These are phyloP conservation scores for Syrista parreyssii DNA, from an alignment of 2,888 invertebrate genomes.

Conservation along the genomic window DNA sequence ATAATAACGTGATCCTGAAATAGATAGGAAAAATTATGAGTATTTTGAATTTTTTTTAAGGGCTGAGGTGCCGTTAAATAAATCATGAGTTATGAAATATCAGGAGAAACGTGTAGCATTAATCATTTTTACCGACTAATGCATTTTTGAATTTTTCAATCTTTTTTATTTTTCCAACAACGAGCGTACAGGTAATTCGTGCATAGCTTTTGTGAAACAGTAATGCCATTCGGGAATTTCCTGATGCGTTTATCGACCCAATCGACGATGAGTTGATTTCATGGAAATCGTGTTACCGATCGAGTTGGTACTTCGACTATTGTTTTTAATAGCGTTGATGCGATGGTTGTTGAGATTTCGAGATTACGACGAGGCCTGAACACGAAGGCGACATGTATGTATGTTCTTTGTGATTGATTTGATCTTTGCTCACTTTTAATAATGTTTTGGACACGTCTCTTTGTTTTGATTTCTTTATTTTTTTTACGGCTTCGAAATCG, in stretches of 20 bases:
- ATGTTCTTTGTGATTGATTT: background rate
- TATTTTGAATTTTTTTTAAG: background rate
- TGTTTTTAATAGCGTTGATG: background rate
- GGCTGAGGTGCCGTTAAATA: background rate
- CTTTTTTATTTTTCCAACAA: background rate
- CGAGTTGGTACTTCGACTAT: background rate
- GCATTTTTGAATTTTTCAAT: background rate
- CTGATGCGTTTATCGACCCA: background rate
- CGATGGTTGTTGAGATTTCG: background rate
- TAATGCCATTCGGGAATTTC: background rate
- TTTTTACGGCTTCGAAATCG: background rate
- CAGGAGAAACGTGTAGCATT: background rate
- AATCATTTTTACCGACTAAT: background rate
- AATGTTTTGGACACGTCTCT: background rate
- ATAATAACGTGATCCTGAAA: constrained; percentile 9
- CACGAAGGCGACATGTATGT: background rate
- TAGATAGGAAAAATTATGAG: background rate
- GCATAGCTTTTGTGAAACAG: background rate
- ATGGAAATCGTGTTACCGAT: background rate
- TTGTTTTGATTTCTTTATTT: background rate
- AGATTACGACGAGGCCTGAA: background rate
- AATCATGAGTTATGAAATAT: background rate
- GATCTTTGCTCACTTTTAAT: background rate
- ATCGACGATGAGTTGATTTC: background rate
- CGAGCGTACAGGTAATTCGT: no score